phyloP scores from a whole-genome alignment of 2,888 invertebrate genomes.

The Tetragonula carbonaria region DNA sequence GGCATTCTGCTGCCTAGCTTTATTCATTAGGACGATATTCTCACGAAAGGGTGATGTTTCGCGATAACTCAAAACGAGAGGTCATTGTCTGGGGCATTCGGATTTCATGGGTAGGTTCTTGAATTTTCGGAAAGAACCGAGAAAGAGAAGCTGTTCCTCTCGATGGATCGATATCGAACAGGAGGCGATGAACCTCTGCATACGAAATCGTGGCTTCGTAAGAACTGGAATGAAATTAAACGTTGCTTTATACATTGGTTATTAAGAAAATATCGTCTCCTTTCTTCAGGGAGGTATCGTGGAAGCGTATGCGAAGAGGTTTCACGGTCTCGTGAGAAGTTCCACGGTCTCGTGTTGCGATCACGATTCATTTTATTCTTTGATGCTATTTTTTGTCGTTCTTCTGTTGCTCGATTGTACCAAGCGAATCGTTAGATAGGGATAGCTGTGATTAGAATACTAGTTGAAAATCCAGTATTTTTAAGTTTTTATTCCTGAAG shows the following conservation, averaged over 20 bases:
- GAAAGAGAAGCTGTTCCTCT: no score
- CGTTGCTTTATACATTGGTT: conserved; percentile 34
- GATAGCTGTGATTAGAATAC: no score
- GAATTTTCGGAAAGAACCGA: background rate
- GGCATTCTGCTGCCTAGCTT: conserved; percentile 66
- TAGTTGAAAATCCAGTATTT: no score
- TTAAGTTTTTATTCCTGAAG: no score
- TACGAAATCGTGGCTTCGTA: conserved; percentile 53
- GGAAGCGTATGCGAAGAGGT: background rate
- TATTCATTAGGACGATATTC: conserved; percentile 76
- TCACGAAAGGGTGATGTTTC: conserved; percentile 63
- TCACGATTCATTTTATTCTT: background rate
- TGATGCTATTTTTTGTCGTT: background rate
- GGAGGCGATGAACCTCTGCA: conserved; percentile 40
- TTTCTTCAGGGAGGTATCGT: background rate
- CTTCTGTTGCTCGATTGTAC: background rate
- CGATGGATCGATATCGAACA: conserved; percentile 11
- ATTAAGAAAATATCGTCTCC: background rate
- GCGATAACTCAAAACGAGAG: conserved; percentile 23
- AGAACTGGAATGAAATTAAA: conserved; percentile 24
- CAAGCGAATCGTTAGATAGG: no score
- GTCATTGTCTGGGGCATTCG: conserved; percentile 38
- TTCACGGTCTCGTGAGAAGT: conserved; percentile 25
- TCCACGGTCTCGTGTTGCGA: background rate
- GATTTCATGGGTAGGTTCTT: conserved; percentile 28